These are phyloP conservation scores for Phoxinus phoxinus DNA, from an alignment of 2,113 vertebrate genomes.

Conservation along the genomic window DNA sequence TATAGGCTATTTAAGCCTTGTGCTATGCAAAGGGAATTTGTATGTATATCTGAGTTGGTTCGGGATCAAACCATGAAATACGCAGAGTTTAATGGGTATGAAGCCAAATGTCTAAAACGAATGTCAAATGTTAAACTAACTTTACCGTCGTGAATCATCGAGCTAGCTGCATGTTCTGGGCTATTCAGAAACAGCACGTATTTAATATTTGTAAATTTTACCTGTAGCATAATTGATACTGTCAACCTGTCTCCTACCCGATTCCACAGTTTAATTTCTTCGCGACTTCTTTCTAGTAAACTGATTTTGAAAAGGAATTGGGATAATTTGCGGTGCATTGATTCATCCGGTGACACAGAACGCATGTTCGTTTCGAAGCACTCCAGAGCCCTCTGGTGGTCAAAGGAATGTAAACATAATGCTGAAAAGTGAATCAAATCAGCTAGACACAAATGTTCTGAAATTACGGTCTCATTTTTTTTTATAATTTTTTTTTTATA, in stretches of 20 bases:
- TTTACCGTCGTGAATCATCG: too few species aligned
- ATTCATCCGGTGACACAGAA: too few species aligned
- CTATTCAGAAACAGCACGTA: background rate
- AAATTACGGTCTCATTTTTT: background rate
- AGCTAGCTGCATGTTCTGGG: too few species aligned
- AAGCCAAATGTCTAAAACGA: too few species aligned
- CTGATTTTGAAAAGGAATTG: background rate
- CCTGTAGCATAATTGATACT: conserved; percentile 46
- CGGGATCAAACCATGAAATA: too few species aligned
- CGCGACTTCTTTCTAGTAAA: background rate
- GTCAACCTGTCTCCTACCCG: conserved; percentile 60
- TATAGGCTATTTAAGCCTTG: too few species aligned
- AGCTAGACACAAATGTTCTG: background rate
- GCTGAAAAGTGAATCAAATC: background rate
- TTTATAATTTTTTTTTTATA: background rate
- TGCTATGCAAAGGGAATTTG: too few species aligned
- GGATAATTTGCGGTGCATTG: too few species aligned
- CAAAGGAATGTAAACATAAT: background rate
- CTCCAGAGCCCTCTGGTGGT: conserved; percentile 5
- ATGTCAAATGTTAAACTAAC: too few species aligned
- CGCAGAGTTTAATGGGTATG: background rate
- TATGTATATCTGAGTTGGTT: too few species aligned
- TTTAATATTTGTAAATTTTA: background rate
- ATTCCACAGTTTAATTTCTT: conserved; percentile 73
- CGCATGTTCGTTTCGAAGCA: background rate